These are phyloP conservation scores for Clarias magur DNA, from an alignment of 2,113 vertebrate genomes.

Conservation along the genomic window DNA sequence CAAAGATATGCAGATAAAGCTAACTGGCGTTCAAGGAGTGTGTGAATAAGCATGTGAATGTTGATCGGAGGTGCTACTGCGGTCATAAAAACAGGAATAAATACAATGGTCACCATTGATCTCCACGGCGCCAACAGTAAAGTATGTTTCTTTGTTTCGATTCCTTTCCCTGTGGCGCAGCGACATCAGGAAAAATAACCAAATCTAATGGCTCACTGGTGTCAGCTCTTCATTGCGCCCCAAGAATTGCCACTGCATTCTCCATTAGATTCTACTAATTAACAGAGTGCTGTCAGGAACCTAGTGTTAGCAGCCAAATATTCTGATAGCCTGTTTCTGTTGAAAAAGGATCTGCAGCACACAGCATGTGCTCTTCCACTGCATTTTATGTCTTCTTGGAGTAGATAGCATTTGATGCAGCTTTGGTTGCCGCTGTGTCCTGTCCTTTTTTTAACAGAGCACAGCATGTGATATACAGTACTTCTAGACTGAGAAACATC, in stretches of 20 bases:
- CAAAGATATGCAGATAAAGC: too few relatives aligned
- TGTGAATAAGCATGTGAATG: too few relatives aligned
- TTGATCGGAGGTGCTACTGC: too few relatives aligned
- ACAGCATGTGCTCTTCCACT: not conserved
- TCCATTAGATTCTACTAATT: constrained; percentile 3
- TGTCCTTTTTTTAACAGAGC: not conserved
- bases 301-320: not conserved
- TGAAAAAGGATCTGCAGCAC: not conserved
- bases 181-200: not conserved
- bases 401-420: not conserved
- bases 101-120: too few relatives aligned
- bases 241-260: not conserved
- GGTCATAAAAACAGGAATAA: too few relatives aligned
- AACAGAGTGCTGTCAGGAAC: not conserved
- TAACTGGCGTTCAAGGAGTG: too few relatives aligned
- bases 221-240: too few relatives aligned
- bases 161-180: not conserved
- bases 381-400: not conserved
- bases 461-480: not conserved
- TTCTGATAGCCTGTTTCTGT: not conserved
- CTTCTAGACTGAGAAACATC: not conserved
- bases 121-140: not conserved
- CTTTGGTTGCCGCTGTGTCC: not conserved
- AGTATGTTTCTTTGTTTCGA: not conserved
- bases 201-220: not conserved